Evolutionary conservation across 2,797 vertebrate species (phyloP).

Genomic region (Rhincodon typus): DNA sequence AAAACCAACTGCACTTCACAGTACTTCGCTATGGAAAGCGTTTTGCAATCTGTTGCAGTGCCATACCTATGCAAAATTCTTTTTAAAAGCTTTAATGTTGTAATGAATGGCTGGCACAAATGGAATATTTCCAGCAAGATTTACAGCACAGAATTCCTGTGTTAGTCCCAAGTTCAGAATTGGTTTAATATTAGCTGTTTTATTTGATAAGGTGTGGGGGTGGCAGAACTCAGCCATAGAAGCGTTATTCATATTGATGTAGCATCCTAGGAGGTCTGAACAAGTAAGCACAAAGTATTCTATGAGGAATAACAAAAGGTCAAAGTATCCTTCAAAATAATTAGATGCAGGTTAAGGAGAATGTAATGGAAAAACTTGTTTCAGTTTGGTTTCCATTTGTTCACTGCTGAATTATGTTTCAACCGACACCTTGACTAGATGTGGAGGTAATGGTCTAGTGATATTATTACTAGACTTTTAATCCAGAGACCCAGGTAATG

Average conservation of each 20-base stretch:
- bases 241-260: neutral
- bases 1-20: neutral
- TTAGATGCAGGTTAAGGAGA: neutral
- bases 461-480: too few relatives aligned
- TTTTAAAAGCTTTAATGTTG: neutral
- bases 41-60: neutral
- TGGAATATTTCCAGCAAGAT: neutral
- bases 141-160: neutral
- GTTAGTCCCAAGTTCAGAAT: neutral
- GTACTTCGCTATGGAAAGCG: neutral
- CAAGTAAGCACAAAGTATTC: neutral
- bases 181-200: neutral
- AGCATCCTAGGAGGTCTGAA: neutral
- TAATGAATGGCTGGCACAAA: neutral
- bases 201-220: neutral
- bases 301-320: neutral
- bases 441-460: too few relatives aligned
- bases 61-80: neutral
- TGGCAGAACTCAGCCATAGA: neutral
- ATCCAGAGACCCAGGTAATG: too few relatives aligned
- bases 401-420: neutral
- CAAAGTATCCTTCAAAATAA: neutral
- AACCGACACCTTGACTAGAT: too few relatives aligned
- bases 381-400: neutral
- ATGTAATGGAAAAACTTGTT: neutral